A percentile compares a stretch with the other conserved stretches of the same genome.
These are phyloP conservation scores for Drosophila ananassae DNA, from an alignment of 1,140 invertebrate genomes.

Conservation along the genomic window DNA sequence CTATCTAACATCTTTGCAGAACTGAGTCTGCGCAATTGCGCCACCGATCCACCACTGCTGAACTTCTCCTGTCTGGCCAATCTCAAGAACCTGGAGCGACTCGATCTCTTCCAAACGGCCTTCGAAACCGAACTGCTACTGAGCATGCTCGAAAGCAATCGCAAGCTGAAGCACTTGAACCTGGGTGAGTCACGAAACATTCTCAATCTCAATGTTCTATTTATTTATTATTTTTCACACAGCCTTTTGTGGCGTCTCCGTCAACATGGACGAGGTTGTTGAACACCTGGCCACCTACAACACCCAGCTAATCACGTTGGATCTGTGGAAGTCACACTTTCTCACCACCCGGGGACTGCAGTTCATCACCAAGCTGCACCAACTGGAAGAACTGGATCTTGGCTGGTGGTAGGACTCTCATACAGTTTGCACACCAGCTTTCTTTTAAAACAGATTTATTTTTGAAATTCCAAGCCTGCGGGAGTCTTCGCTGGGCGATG, in stretches of 20 bases:
- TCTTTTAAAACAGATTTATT: background rate
- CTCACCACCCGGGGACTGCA: slow-evolving; percentile 89
- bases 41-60: slow-evolving; percentile 84
- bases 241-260: slow-evolving; percentile 85
- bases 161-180: slow-evolving; percentile 89
- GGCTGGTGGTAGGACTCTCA: slow-evolving; percentile 92
- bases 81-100: slow-evolving; percentile 87
- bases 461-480: slow-evolving; percentile 77
- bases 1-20: slow-evolving; percentile 84
- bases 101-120: slow-evolving; percentile 91
- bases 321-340: slow-evolving; percentile 93
- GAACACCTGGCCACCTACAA: slow-evolving; percentile 88
- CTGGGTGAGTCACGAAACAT: slow-evolving; percentile 84
- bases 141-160: slow-evolving; percentile 88
- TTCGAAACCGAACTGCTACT: slow-evolving; percentile 88
- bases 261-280: slow-evolving; percentile 89
- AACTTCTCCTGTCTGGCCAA: slow-evolving; percentile 87
- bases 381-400: slow-evolving; percentile 93
- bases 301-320: slow-evolving; percentile 88
- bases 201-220: no score
- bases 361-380: slow-evolving; percentile 88
- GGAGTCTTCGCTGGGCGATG: slow-evolving; percentile 85
- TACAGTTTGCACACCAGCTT: background rate
- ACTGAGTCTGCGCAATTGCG: slow-evolving; percentile 87
- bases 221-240: no score